Conservation (phyloP, 2,888 invertebrate species). For the Pheosia tremula region DNA sequence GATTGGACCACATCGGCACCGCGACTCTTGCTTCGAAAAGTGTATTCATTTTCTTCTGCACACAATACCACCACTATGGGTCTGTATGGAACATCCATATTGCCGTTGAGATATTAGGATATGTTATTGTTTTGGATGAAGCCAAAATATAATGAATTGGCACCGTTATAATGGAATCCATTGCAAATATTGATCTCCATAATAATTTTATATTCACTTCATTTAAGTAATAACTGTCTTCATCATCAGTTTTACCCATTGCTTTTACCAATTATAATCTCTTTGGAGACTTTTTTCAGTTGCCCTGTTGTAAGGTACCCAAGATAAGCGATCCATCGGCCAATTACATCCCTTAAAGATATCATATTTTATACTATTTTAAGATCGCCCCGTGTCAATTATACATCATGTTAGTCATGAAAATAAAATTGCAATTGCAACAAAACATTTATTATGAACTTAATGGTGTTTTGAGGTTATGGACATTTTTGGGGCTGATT, state of each 20-base stretch:
- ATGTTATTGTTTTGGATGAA: too few species aligned
- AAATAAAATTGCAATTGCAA: constrained; percentile 20
- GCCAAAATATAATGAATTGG: too few species aligned
- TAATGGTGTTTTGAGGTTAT: too few species aligned
- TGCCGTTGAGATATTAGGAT: too few species aligned
- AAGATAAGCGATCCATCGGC: neutral
- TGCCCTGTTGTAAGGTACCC: constrained; percentile 26
- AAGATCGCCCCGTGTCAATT: constrained; percentile 34
- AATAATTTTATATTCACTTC: too few species aligned
- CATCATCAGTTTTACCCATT: too few species aligned
- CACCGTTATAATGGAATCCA: too few species aligned
- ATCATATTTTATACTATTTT: constrained; percentile 48
- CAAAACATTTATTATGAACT: constrained; percentile 6
- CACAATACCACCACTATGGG: constrained; percentile 10
- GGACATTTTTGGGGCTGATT: too few species aligned
- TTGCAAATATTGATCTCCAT: too few species aligned
- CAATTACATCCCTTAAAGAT: constrained; percentile 39
- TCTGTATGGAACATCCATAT: constrained; percentile 2
- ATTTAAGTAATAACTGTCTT: too few species aligned
- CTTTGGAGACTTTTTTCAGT: neutral
- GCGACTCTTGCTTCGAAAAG: constrained; percentile 55
- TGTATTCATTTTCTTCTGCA: constrained; percentile 43
- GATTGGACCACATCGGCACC: constrained; percentile 58
- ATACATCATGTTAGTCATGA: constrained; percentile 38
- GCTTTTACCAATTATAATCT: neutral